phyloP scores from a whole-genome alignment of 2,888 invertebrate genomes.

The Agrotis clavis region DNA sequence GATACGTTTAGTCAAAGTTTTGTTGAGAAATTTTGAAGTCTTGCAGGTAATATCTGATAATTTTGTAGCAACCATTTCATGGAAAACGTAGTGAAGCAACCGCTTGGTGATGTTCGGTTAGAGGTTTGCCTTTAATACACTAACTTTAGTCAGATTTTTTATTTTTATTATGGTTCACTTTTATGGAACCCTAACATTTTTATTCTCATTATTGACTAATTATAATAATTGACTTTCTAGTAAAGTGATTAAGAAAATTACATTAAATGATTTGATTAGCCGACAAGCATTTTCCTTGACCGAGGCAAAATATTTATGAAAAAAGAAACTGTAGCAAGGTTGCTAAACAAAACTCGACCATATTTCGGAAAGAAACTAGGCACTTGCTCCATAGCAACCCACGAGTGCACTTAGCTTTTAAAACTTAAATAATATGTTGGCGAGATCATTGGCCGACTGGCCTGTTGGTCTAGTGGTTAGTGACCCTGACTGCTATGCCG shows the following conservation, averaged over 20 bases:
- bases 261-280: slow-evolving; percentile 43
- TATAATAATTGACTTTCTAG: slow-evolving; percentile 39
- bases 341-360: neutral
- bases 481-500: too few relatives aligned
- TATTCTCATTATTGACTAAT: slow-evolving; percentile 43
- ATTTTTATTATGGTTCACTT: too few relatives aligned
- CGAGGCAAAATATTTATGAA: neutral
- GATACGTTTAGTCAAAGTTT: slow-evolving; percentile 6
- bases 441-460: too few relatives aligned
- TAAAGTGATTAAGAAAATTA: slow-evolving; percentile 40
- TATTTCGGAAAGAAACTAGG: neutral
- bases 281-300: neutral
- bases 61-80: neutral
- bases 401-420: too few relatives aligned
- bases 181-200: slow-evolving; percentile 41
- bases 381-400: too few relatives aligned
- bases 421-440: too few relatives aligned
- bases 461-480: too few relatives aligned
- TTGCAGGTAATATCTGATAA: neutral
- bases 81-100: neutral
- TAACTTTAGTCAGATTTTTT: too few relatives aligned
- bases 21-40: neutral
- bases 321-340: neutral
- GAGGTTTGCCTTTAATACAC: too few relatives aligned
- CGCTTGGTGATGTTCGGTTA: too few relatives aligned